These are phyloP conservation scores for Rhabdornis inornatus DNA, from an alignment of 2,113 vertebrate genomes.

Conservation along the genomic window DNA sequence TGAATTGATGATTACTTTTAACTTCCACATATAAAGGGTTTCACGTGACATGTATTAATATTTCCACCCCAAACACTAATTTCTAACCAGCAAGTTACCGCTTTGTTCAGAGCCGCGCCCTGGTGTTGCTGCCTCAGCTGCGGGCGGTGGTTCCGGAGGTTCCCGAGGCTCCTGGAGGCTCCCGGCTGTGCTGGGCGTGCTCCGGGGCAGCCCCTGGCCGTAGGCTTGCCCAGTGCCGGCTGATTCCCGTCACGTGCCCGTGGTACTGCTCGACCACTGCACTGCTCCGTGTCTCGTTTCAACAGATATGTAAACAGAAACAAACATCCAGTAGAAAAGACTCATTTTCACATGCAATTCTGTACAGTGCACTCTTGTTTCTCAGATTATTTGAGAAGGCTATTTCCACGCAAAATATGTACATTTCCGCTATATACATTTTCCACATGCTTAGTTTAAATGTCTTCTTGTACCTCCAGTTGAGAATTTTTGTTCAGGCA, in stretches of 20 bases:
- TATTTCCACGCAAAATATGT: conserved; percentile 40
- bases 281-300: neutral
- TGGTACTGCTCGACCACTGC: neutral
- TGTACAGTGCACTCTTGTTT: conserved; percentile 49
- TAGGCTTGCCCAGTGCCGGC: neutral
- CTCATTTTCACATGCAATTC: conserved; percentile 60
- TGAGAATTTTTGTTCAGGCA: conserved; percentile 37
- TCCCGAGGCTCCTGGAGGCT: too few relatives aligned
- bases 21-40: neutral
- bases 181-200: neutral
- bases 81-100: neutral
- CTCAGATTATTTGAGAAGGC: neutral
- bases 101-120: neutral
- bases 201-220: neutral
- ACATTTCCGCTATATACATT: conserved; percentile 55
- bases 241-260: neutral
- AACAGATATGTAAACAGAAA: conserved; percentile 65
- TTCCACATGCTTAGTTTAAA: conserved; percentile 19
- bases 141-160: neutral
- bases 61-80: neutral
- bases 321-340: conserved; percentile 65
- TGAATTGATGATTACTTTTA: neutral
- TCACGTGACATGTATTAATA: neutral
- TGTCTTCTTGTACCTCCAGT: conserved; percentile 39
- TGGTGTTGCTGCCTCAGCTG: neutral